Conservation (phyloP, 2,888 invertebrate species). For the Ochropacha duplaris region DNA sequence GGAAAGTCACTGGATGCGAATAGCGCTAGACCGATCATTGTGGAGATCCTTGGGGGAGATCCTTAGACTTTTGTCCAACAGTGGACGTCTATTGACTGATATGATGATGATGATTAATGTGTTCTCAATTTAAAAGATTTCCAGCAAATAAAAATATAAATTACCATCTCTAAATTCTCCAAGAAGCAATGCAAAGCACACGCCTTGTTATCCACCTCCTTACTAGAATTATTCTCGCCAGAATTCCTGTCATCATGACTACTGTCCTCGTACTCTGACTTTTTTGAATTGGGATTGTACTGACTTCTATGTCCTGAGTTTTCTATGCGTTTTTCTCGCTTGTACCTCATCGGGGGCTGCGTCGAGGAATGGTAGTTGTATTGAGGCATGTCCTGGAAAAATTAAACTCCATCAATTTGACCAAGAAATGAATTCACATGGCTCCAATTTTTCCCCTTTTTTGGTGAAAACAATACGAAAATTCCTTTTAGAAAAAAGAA, state of each 20-base stretch:
- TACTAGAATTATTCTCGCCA: conserved; percentile 49
- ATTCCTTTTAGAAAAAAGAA: no score
- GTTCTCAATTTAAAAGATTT: no score
- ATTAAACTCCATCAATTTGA: background rate
- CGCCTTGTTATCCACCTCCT: conserved; percentile 51
- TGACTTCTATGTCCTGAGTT: conserved; percentile 74
- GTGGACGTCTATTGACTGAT: no score
- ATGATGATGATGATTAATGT: no score
- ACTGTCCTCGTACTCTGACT: conserved; percentile 40
- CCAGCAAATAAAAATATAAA: conserved; percentile 19
- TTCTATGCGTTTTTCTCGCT: conserved; percentile 56
- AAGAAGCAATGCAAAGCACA: conserved; percentile 88
- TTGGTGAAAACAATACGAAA: no score
- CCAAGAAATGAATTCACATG: no score
- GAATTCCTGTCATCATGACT: conserved; percentile 48
- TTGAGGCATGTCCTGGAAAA: conserved; percentile 40
- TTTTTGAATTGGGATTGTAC: conserved; percentile 66
- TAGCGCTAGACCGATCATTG: no score
- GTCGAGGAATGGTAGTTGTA: conserved; percentile 47
- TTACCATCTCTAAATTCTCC: conserved; percentile 86
- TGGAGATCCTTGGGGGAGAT: no score
- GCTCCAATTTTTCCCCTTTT: no score
- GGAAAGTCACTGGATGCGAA: no score
- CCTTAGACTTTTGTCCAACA: no score
- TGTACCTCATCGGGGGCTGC: conserved; percentile 51